Evolutionary conservation across 1,140 invertebrate genomes (phyloP).

Genomic region (Bombus turneri): DNA sequence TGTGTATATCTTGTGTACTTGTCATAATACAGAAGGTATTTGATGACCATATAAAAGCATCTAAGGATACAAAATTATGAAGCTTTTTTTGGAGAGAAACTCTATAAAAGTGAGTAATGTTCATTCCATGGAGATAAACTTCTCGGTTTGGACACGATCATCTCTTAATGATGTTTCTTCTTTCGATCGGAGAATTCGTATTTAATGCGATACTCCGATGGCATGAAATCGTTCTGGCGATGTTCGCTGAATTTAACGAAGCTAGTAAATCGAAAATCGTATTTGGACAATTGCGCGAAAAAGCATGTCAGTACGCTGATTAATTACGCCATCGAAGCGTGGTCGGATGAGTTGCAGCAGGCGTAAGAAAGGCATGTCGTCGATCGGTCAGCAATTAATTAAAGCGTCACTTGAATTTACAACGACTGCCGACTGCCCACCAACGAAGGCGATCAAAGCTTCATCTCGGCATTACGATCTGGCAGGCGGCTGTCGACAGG

Average conservation of each 20-base stretch:
- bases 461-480: constrained; percentile 49
- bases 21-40: no score
- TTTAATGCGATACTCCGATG: neutral
- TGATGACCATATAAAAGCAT: no score
- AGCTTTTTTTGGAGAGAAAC: neutral
- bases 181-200: neutral
- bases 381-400: constrained; percentile 62
- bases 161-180: constrained; percentile 24
- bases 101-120: constrained; percentile 17
- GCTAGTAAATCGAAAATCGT: constrained; percentile 36
- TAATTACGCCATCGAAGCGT: constrained; percentile 61
- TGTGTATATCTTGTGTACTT: no score
- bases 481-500: constrained; percentile 59
- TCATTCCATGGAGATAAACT: constrained; percentile 25
- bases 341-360: constrained; percentile 36
- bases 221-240: neutral
- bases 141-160: constrained; percentile 38
- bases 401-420: constrained; percentile 70
- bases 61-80: no score
- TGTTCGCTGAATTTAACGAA: constrained; percentile 17
- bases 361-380: constrained; percentile 59
- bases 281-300: constrained; percentile 58
- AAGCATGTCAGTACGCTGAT: constrained; percentile 63
- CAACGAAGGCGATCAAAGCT: constrained; percentile 63
- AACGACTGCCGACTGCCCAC: constrained; percentile 59